A percentile compares a stretch with the other conserved stretches of the same genome.
Conservation (phyloP, 2,888 invertebrate genomes). For the Dynastes hyllus region DNA sequence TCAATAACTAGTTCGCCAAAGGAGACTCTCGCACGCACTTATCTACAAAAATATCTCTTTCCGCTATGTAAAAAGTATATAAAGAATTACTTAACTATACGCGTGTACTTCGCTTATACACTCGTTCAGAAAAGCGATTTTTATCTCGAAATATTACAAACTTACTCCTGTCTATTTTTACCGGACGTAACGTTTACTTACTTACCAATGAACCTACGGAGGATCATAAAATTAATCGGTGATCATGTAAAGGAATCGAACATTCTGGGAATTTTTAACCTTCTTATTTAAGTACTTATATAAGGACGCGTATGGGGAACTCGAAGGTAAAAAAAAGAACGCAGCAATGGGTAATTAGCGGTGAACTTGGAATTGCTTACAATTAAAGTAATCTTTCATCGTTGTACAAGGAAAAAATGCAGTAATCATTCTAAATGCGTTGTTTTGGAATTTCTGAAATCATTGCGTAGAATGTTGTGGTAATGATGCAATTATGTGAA, state of each 20-base stretch:
- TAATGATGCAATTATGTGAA: not conserved
- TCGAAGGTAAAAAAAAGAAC: not conserved
- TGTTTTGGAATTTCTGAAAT: too few relatives aligned
- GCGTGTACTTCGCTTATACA: not conserved
- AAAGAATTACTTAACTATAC: slow-evolving; percentile 1
- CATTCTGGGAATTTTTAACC: slow-evolving; percentile 14
- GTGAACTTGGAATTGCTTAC: slow-evolving; percentile 21
- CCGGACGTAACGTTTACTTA: not conserved
- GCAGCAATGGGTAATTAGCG: not conserved
- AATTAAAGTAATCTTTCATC: not conserved
- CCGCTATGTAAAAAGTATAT: not conserved
- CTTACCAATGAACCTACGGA: not conserved
- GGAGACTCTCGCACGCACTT: not conserved
- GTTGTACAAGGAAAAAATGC: not conserved
- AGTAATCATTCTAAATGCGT: not conserved
- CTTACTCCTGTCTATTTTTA: slow-evolving; percentile 31
- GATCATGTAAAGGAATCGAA: slow-evolving; percentile 16
- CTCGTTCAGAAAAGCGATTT: slow-evolving; percentile 34
- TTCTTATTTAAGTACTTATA: not conserved
- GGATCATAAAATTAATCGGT: slow-evolving; percentile 15
- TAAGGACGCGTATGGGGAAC: not conserved
- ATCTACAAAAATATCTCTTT: not conserved
- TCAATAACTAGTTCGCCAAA: too few relatives aligned
- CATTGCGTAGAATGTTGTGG: not conserved
- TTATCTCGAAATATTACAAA: slow-evolving; percentile 40